Conservation (phyloP, 2,797 vertebrate genomes). For the Oryzias dopingdopingensis region DNA sequence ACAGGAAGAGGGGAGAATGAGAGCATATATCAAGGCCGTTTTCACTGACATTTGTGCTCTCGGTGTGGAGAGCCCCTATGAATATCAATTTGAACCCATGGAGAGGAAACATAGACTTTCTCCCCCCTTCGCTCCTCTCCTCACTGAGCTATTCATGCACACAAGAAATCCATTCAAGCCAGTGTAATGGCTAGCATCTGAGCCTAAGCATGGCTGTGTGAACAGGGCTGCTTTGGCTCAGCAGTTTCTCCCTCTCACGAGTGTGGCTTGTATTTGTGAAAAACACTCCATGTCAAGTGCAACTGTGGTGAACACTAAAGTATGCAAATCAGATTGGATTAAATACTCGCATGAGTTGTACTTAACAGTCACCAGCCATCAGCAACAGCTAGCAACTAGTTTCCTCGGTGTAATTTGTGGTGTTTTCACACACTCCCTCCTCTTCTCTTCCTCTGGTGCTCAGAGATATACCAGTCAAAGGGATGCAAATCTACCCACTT, state of each 20-base stretch:
- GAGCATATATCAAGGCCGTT: slow-evolving; percentile 71
- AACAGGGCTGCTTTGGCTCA: slow-evolving; percentile 56
- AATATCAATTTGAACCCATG: slow-evolving; percentile 77
- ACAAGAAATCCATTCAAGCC: slow-evolving; percentile 74
- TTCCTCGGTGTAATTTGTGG: slow-evolving; percentile 31
- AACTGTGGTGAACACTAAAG: slow-evolving; percentile 64
- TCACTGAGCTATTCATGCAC: slow-evolving; percentile 72
- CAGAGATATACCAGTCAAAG: slow-evolving; percentile 72
- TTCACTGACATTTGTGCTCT: slow-evolving; percentile 73
- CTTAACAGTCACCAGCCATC: slow-evolving; percentile 36
- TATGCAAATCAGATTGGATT: slow-evolving; percentile 72
- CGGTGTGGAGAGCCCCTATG: slow-evolving; percentile 70
- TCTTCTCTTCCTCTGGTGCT: slow-evolving; percentile 58
- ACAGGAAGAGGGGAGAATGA: slow-evolving; percentile 74
- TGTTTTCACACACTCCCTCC: slow-evolving; percentile 38
- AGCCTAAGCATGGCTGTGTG: slow-evolving; percentile 58
- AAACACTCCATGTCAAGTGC: slow-evolving; percentile 73
- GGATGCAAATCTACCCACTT: slow-evolving; percentile 75
- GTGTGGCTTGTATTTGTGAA: slow-evolving; percentile 57
- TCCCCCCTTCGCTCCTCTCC: slow-evolving; percentile 26
- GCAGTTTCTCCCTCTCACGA: slow-evolving; percentile 48
- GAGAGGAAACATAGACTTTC: slow-evolving; percentile 62
- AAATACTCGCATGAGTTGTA: slow-evolving; percentile 53
- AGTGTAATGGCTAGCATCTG: slow-evolving; percentile 69
- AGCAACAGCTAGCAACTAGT: slow-evolving; percentile 39